Evolutionary conservation across 2,888 invertebrate genomes (phyloP), one percentile per base, ranked within the genome.

Genomic region (Cryptops parisi): DNA sequence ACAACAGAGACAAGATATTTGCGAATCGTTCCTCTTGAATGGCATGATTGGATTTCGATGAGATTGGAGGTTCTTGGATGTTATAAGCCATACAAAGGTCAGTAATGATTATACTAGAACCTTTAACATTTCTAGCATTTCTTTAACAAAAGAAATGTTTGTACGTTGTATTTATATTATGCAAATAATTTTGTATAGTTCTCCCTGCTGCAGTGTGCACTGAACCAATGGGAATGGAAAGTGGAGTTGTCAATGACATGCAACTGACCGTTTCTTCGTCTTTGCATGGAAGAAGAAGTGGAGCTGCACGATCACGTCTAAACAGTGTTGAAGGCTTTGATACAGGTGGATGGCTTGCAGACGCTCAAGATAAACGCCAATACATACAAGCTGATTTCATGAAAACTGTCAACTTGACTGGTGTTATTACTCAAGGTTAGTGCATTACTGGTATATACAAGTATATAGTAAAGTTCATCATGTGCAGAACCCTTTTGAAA

Each of bases 11-110:
- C 86, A 0, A 77, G 78, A 58, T 82, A 79, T 62, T 58, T 90
- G 1, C 81, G 81, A 63, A 65, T 90, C 15, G 67, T 79, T 51
- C 89, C 89, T 0, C 64, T 73, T 0, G 78, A 79, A 51, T 89
- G 86, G 86, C 74, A 80, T 40, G 70, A 77, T 3, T 77, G 75
- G 56, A 81, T 88, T 33, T 82, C 83, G 60, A 72, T 90, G 68
- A 76, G 80, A 54, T 68, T 81, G 0, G 87, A 90, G 62, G 76
- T 88, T 0, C 71, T 81, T 15, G 89, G 89, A 4, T 90, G 90
- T 65, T 86, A 76, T 60, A 70, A 78, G 59, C 79, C 81, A 1
- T 85, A 85, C 65, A 74, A 78, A 78, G 71, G 76, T 75, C 71
- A 22, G 17, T n/a, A n/a, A n/a, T n/a, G n/a, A n/a, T n/a, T n/a